Evolutionary conservation across 53 echinoderm and acorn worm species (phyloP).

Genomic region (Glandiceps talaboti): DNA sequence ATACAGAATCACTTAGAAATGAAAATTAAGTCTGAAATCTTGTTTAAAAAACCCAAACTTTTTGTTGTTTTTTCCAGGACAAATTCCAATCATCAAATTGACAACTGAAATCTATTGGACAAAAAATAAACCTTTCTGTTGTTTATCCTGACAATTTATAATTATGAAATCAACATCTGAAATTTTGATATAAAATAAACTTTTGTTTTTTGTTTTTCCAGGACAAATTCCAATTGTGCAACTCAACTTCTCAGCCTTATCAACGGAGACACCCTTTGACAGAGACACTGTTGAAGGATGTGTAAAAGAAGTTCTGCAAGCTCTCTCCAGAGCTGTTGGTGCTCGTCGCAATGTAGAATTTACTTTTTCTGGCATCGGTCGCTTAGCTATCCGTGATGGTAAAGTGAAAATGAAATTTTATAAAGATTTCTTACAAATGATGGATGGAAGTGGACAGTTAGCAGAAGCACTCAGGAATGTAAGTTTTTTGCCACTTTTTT

Average conservation of each 20-base stretch:
- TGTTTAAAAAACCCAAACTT: too few relatives aligned
- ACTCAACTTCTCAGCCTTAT: slow-evolving; percentile 93
- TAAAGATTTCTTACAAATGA: slow-evolving; percentile 92
- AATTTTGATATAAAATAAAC: too few relatives aligned
- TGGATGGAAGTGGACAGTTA: slow-evolving; percentile 84
- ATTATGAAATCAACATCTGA: too few relatives aligned
- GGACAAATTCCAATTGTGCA: slow-evolving; percentile 95
- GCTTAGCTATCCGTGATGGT: slow-evolving; percentile 73
- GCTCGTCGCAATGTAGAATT: slow-evolving; percentile 82
- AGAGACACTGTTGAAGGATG: slow-evolving; percentile 88
- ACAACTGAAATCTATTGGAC: too few relatives aligned
- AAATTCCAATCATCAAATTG: too few relatives aligned
- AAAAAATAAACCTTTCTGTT: too few relatives aligned
- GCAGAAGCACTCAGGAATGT: slow-evolving; percentile 89
- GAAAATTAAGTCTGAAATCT: too few relatives aligned
- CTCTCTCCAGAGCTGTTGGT: slow-evolving; percentile 73
- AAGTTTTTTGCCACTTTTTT: too few relatives aligned
- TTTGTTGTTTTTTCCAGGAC: too few relatives aligned
- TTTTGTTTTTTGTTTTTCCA: slow-evolving; percentile 18
- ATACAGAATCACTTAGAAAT: too few relatives aligned
- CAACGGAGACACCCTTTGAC: slow-evolving; percentile 88
- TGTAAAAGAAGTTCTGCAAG: slow-evolving; percentile 76
- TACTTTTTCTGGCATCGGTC: slow-evolving; percentile 67
- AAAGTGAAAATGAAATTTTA: slow-evolving; percentile 99
- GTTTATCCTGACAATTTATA: too few relatives aligned